Conservation (phyloP, 2,113 vertebrate species). For the Scatophagus argus region DNA sequence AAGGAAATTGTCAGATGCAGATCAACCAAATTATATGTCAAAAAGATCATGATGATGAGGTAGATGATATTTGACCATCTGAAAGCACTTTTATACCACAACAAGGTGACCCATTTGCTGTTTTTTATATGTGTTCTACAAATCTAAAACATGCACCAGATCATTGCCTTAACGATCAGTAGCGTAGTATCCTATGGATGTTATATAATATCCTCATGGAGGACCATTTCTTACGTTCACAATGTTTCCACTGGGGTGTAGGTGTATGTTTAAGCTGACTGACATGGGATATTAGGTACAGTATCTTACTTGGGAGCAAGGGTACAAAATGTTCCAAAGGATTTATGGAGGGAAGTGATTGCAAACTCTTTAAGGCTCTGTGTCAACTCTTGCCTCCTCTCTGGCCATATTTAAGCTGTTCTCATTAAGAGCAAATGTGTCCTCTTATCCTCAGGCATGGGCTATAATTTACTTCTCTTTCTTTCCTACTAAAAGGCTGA, state of each 20-base stretch:
- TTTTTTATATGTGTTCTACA: not conserved
- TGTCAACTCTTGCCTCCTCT: constrained; percentile 29
- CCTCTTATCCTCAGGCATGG: constrained; percentile 49
- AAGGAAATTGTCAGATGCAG: not conserved
- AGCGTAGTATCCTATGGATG: not conserved
- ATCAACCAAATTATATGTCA: not conserved
- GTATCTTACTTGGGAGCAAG: not conserved
- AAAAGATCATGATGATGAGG: not conserved
- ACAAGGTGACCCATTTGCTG: not conserved
- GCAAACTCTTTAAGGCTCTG: constrained; percentile 12
- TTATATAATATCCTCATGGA: not conserved
- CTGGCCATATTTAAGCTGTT: constrained; percentile 68
- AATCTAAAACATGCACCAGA: not conserved
- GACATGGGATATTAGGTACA: not conserved
- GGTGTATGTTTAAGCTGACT: not conserved
- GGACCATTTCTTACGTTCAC: not conserved
- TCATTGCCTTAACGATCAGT: not conserved
- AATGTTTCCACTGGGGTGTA: not conserved
- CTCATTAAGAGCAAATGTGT: constrained; percentile 50
- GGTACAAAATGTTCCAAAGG: constrained; percentile 25
- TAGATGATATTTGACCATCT: not conserved
- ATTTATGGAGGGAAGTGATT: constrained; percentile 5
- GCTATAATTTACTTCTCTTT: constrained; percentile 56
- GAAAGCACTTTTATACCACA: not conserved
- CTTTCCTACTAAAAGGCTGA: constrained; percentile 29